Evolutionary conservation across 2,888 invertebrate genomes (phyloP).

Genomic region (Platycheirus albimanus): DNA sequence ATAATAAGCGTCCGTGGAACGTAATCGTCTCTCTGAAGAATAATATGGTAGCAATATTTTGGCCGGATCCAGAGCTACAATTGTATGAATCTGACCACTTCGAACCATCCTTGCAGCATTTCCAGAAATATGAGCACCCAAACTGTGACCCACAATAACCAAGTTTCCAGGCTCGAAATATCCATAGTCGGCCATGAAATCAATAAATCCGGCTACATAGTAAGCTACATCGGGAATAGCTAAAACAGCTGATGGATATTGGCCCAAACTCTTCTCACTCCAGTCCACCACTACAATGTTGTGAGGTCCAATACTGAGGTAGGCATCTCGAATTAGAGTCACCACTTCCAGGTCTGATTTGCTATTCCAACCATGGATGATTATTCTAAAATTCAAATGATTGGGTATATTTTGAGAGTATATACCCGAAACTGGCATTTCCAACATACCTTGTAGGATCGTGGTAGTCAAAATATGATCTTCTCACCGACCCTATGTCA

Average conservation of each 20-base stretch:
- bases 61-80: conserved; percentile 80
- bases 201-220: conserved; percentile 77
- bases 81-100: conserved; percentile 84
- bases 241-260: conserved; percentile 84
- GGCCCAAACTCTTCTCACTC: conserved; percentile 84
- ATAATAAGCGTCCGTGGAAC: conserved; percentile 75
- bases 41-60: conserved; percentile 75
- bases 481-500: neutral
- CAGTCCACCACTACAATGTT: conserved; percentile 86
- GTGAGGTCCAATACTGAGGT: conserved; percentile 84
- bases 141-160: conserved; percentile 82
- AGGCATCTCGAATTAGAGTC: conserved; percentile 81
- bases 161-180: neutral
- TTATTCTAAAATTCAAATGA: conserved; percentile 39
- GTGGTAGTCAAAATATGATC: conserved; percentile 14
- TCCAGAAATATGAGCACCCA: conserved; percentile 85
- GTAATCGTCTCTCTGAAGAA: conserved; percentile 74
- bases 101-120: conserved; percentile 84
- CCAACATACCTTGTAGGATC: conserved; percentile 35
- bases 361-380: conserved; percentile 46
- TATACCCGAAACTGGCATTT: neutral
- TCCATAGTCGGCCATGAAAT: neutral
- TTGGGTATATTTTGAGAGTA: neutral
- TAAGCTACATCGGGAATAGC: conserved; percentile 61
- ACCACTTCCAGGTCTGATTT: conserved; percentile 80